Conservation (phyloP, 2,113 vertebrate genomes). For the Gadus chalcogrammus region DNA sequence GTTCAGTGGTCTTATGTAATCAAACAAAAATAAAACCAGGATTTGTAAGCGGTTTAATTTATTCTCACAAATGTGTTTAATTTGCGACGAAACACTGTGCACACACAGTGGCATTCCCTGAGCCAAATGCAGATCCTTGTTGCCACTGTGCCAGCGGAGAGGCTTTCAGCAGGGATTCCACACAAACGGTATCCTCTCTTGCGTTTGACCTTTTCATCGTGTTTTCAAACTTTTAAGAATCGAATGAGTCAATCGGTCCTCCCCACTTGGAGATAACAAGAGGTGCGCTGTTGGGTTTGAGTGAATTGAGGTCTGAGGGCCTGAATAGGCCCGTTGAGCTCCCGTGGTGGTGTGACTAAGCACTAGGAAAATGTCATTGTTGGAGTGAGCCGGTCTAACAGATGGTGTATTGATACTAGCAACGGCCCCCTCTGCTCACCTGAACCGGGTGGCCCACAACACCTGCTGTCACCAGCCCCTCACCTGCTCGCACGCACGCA, state of each 20-base stretch:
- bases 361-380: slow-evolving; percentile 45
- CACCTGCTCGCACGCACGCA: neutral
- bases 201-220: neutral
- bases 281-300: neutral
- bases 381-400: slow-evolving; percentile 49
- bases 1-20: too few species aligned
- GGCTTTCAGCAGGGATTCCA: too few species aligned
- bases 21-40: too few species aligned
- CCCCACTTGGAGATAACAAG: neutral
- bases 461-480: slow-evolving; percentile 3
- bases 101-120: too few species aligned
- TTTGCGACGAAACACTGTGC: too few species aligned
- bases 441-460: slow-evolving; percentile 21
- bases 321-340: slow-evolving; percentile 5
- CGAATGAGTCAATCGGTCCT: neutral
- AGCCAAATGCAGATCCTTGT: too few species aligned
- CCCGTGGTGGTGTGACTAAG: slow-evolving; percentile 21
- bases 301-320: neutral
- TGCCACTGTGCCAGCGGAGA: too few species aligned
- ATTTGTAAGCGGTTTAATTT: too few species aligned
- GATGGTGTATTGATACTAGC: slow-evolving; percentile 53
- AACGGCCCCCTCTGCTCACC: slow-evolving; percentile 55
- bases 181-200: neutral
- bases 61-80: too few species aligned
- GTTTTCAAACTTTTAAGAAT: neutral